phyloP scores from a whole-genome alignment of 2,113 vertebrate genomes.

The Diphyllodes magnificus region DNA sequence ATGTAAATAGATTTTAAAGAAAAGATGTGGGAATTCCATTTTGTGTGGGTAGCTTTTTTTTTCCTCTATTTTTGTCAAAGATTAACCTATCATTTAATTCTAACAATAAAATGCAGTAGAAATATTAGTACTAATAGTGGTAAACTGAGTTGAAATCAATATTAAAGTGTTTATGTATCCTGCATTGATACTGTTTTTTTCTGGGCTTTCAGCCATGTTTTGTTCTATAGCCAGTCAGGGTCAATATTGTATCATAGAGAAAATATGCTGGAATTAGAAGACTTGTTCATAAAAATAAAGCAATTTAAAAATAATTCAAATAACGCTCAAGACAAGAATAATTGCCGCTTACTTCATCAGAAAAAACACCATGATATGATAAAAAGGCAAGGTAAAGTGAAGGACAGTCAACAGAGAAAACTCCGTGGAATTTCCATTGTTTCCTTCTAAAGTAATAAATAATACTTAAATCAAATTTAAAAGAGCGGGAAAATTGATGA shows the following conservation, averaged over 20 bases:
- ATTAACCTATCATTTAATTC: not conserved
- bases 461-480: not conserved
- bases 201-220: not conserved
- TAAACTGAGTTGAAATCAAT: not conserved
- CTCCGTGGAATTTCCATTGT: not conserved
- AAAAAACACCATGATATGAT: not conserved
- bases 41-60: not conserved
- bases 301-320: not conserved
- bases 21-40: not conserved
- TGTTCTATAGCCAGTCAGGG: not conserved
- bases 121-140: not conserved
- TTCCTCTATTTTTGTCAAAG: not conserved
- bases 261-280: not conserved
- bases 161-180: not conserved
- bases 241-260: not conserved
- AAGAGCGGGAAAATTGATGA: not conserved
- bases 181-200: not conserved
- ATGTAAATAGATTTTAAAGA: not conserved
- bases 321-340: not conserved
- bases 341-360: fast-evolving
- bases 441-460: not conserved
- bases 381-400: not conserved
- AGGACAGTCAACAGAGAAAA: not conserved
- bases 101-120: not conserved
- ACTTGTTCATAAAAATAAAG: not conserved